Percentiles rank a stretch among this genome's conserved stretches.
Evolutionary conservation across 2,888 invertebrate species (phyloP).

Genomic region (Phania funesta): DNA sequence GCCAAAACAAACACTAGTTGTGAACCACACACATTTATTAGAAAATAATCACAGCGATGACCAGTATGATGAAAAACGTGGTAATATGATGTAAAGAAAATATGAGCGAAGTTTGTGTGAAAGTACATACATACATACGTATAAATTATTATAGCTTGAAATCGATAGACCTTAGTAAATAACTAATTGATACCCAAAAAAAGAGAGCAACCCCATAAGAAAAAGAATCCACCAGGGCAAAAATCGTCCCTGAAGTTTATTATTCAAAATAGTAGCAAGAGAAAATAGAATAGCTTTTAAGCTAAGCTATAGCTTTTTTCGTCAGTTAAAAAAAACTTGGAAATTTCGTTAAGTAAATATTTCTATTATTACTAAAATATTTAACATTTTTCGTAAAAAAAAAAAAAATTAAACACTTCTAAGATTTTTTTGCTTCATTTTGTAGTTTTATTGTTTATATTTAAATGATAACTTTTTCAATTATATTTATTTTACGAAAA

Average conservation of each 20-base stretch:
- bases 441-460: constrained; percentile 55
- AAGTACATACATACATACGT: too few species aligned
- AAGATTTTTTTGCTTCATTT: constrained; percentile 40
- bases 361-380: too few species aligned
- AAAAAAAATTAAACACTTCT: constrained; percentile 49
- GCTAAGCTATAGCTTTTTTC: neutral
- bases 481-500: constrained; percentile 60
- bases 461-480: constrained; percentile 56
- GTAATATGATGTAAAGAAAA: constrained; percentile 13
- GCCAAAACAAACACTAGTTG: neutral
- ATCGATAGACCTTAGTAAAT: neutral
- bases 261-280: neutral
- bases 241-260: neutral
- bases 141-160: neutral
- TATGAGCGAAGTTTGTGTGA: neutral
- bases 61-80: constrained; percentile 9
- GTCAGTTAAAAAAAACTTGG: neutral
- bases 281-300: neutral
- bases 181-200: neutral
- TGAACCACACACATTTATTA: constrained; percentile 39
- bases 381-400: too few species aligned
- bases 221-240: neutral
- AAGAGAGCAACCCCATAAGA: neutral
- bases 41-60: constrained; percentile 30
- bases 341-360: neutral